Evolutionary conservation across 2,797 vertebrate species (phyloP), one percentile per base, ranked within the genome.

Genomic region (Pelodytes ibericus): DNA sequence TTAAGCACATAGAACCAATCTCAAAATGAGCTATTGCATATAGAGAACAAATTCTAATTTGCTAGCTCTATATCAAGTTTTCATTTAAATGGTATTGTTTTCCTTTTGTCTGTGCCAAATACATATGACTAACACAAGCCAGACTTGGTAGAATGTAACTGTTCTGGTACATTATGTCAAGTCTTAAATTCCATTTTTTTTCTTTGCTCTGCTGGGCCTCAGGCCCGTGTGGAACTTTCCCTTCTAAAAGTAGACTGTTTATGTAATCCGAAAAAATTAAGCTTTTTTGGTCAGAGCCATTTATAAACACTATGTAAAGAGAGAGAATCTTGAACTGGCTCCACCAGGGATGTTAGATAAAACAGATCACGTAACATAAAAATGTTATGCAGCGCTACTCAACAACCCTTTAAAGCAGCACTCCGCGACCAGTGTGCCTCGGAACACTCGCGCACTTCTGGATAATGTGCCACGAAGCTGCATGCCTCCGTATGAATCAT

Each of bases 241-340:
- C 33, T 62, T 76, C 74, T 71, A 76, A 76, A 76, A 71, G 53
- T 65, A 71, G 71, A 63, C 44, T 72, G 64, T 72, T 70, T 57
- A 72, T 74, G 71, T 33, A 75, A 61, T 78, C 47, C 80, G 56
- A 29, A 80, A n/a, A n/a, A 72, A 72, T 68, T 56, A 57, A 77
- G 57, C 57, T 76, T 72, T 75, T 62, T 82, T 69, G 22, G 51
- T 41, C 57, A 67, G 26, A 56, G 66, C 76, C 57, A 60, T 75
- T 60, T 60, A 72, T 78, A 80, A 80, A 82, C 44, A 69, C 60
- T 15, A 29, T 13, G 41, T 49, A 71, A 64, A 63, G 72, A 41
- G 71, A 39, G 58, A 68, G 66, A 53, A 57, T 51, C 47, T 71
- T 47, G 24, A 62, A 15, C 41, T 3, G 25, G 8, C 66, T 70